phyloP scores from a whole-genome alignment of 2,797 vertebrate species.

The Limosa lapponica region DNA sequence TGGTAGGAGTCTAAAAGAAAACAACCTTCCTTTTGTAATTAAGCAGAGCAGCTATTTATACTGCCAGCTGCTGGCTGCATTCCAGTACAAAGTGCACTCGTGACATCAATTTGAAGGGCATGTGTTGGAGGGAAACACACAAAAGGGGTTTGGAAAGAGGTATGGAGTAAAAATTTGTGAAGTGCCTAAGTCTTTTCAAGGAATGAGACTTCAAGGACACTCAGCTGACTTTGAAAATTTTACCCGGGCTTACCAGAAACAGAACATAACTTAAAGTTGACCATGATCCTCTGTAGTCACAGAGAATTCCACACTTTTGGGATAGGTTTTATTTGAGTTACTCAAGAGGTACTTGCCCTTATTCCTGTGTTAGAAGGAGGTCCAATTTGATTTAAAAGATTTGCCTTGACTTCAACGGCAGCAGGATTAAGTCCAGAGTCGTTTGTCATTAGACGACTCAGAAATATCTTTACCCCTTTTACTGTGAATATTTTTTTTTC shows the following conservation, averaged over 20 bases:
- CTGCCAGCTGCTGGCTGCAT: neutral
- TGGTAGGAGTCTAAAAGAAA: neutral
- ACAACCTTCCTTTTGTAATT: constrained; percentile 28
- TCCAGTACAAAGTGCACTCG: constrained; percentile 39
- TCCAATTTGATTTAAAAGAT: neutral
- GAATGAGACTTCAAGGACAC: constrained; percentile 14
- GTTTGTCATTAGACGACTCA: neutral
- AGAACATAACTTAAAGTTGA: neutral
- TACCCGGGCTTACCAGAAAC: neutral
- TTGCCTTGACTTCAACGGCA: neutral
- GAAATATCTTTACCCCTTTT: neutral
- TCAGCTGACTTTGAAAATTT: constrained; percentile 3
- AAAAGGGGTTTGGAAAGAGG: constrained; percentile 28
- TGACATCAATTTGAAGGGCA: constrained; percentile 53
- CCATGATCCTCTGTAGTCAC: neutral
- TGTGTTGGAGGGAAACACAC: constrained; percentile 5
- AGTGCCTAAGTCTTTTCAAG: neutral
- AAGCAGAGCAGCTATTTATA: constrained; percentile 44
- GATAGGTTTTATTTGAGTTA: neutral
- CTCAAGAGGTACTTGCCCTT: neutral
- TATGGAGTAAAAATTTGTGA: neutral
- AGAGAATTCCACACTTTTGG: neutral
- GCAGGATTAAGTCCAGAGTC: neutral
- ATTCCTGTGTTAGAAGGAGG: neutral
- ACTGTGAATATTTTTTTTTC: neutral